Conservation (phyloP, 2,888 invertebrate species). For the Tipula vernalis region DNA sequence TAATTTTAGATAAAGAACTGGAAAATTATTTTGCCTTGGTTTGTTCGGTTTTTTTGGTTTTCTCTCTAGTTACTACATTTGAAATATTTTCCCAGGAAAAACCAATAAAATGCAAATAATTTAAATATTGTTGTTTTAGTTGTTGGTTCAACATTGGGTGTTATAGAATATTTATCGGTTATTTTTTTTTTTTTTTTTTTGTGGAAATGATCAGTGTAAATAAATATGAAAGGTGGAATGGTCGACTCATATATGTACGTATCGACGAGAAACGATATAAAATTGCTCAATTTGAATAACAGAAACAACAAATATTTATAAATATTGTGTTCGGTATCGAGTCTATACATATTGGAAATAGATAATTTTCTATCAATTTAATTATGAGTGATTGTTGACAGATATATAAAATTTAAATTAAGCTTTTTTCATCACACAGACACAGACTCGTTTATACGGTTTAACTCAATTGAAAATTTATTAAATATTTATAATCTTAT, state of each 20-base stretch:
- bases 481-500: neutral
- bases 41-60: neutral
- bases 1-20: neutral
- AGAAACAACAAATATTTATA: neutral
- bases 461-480: neutral
- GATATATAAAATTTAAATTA: neutral
- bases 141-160: neutral
- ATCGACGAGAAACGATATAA: neutral
- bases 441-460: neutral
- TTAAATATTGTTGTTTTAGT: neutral
- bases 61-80: neutral
- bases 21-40: neutral
- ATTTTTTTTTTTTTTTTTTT: neutral
- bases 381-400: neutral
- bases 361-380: neutral
- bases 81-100: neutral
- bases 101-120: constrained; percentile 4
- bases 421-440: neutral
- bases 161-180: neutral
- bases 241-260: neutral
- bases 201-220: neutral
- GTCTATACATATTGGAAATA: neutral
- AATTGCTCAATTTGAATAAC: neutral
- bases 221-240: neutral
- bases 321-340: neutral